Percentiles rank a stretch among this genome's conserved stretches.
These are phyloP conservation scores for Rattus rattus DNA, from an alignment of 2,113 vertebrate genomes.

Conservation along the genomic window DNA sequence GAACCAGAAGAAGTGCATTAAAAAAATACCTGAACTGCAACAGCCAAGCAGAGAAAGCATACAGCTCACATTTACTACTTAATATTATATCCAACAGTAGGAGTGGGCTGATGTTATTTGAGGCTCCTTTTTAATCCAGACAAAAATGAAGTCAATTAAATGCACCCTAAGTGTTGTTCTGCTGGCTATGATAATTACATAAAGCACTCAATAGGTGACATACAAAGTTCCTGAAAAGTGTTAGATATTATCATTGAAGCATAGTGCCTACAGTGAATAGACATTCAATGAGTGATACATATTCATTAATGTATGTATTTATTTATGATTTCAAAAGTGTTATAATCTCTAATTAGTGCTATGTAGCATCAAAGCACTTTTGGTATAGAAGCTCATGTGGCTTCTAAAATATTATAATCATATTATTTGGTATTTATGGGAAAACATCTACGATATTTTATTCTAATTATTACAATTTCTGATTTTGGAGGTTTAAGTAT, in stretches of 20 bases:
- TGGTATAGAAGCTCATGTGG: not conserved
- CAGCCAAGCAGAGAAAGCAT: not conserved
- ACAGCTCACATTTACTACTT: not conserved
- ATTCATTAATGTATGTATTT: not conserved
- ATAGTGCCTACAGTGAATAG: not conserved
- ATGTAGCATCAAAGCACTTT: not conserved
- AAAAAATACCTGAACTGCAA: not conserved
- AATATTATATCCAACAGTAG: not conserved
- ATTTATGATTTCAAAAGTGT: not conserved
- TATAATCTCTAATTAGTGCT: not conserved
- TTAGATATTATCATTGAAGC: not conserved
- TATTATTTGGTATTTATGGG: not conserved
- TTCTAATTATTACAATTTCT: not conserved
- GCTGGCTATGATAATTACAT: not conserved
- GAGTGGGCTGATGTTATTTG: not conserved
- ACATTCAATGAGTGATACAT: not conserved
- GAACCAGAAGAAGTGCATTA: not conserved
- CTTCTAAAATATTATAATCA: conserved; percentile 32
- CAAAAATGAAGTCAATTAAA: conserved; percentile 26
- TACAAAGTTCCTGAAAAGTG: conserved; percentile 21
- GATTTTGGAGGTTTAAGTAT: not conserved
- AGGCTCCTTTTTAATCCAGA: not conserved
- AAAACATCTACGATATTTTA: not conserved
- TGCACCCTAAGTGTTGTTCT: not conserved
- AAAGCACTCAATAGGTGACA: not conserved